phyloP scores from a whole-genome alignment of 2,888 invertebrate genomes.

The Agriopis leucophaearia region DNA sequence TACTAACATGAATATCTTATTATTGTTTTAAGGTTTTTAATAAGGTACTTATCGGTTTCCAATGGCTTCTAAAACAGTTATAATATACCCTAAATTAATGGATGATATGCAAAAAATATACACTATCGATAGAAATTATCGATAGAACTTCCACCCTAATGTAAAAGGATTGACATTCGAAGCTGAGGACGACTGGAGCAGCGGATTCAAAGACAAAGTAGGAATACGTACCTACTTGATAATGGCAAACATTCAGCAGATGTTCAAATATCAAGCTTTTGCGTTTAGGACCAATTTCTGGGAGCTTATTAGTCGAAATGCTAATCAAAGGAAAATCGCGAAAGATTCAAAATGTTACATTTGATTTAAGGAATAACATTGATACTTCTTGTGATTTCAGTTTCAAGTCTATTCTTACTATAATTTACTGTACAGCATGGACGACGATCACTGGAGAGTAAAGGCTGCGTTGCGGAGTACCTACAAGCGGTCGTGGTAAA shows the following conservation, averaged over 20 bases:
- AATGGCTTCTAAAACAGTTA: too few relatives aligned
- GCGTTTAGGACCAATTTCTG: constrained; percentile 47
- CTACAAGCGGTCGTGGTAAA: too few relatives aligned
- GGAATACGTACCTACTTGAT: constrained; percentile 68
- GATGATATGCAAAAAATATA: neutral
- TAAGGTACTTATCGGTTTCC: too few relatives aligned
- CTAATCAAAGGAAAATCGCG: constrained; percentile 22
- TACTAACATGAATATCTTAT: too few relatives aligned
- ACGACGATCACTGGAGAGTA: too few relatives aligned
- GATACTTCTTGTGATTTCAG: neutral
- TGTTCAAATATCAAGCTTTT: constrained; percentile 67
- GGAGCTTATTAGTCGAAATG: constrained; percentile 42
- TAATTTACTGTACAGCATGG: neutral
- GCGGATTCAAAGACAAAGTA: constrained; percentile 83
- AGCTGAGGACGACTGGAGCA: constrained; percentile 74
- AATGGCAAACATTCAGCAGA: constrained; percentile 74
- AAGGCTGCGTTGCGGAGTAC: too few relatives aligned
- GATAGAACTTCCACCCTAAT: constrained; percentile 58
- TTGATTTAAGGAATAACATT: neutral
- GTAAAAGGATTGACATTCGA: constrained; percentile 85
- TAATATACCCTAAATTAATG: neutral
- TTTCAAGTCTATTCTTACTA: neutral
- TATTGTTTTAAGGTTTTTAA: too few relatives aligned
- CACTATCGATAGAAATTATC: constrained; percentile 41
- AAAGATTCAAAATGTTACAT: neutral